Conservation (phyloP, 2,113 vertebrate species). For the Rattus norvegicus region GRCr8 NC_086031.1:46242501-46243000, state of each 20-base stretch:
- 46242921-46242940: no score
- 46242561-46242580: background rate
- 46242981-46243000: background rate
- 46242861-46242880: background rate
- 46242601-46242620: slow-evolving; percentile 11
- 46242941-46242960: background rate
- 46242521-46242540: background rate
- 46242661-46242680: slow-evolving; percentile 61
- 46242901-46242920: background rate
- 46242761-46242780: slow-evolving; percentile 37
- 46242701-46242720: background rate
- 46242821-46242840: background rate
- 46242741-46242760: slow-evolving; percentile 46
- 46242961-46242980: background rate
- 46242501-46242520: background rate
- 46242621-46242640: slow-evolving; percentile 66
- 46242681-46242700: slow-evolving; percentile 68
- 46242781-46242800: background rate
- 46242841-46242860: background rate
- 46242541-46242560: background rate
- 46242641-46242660: slow-evolving; percentile 58
- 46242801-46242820: background rate
- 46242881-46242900: background rate
- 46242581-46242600: slow-evolving; percentile 1
- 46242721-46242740: background rate